Percentiles rank a stretch among this genome's conserved stretches.
Evolutionary conservation across 2,113 vertebrate species (phyloP).

Genomic region (Vicugna pacos): DNA sequence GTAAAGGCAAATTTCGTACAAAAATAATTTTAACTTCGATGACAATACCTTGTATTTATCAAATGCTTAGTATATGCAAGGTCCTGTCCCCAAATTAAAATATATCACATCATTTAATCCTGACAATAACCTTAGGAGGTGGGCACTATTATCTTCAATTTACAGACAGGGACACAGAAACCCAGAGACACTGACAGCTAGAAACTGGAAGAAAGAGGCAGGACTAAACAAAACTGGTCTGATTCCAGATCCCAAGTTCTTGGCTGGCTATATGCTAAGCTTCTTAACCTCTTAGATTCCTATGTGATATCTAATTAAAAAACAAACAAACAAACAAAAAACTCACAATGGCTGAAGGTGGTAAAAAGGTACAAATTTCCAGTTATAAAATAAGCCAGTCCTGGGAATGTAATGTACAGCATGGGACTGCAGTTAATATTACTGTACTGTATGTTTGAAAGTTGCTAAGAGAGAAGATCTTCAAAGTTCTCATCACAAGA

Average conservation of each 20-base stretch:
- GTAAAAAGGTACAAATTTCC: not conserved
- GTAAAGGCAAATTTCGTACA: conserved; percentile 1
- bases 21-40: conserved; percentile 29
- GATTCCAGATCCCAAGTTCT: not conserved
- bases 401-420: not conserved
- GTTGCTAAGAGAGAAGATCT: not conserved
- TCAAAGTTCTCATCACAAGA: not conserved
- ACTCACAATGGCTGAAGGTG: not conserved
- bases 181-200: not conserved
- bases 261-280: not conserved
- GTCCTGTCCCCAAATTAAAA: conserved; percentile 27
- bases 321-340: not conserved
- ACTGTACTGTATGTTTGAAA: not conserved
- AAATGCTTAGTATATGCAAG: not conserved
- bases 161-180: not conserved
- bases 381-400: not conserved
- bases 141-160: not conserved
- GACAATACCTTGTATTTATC: conserved; percentile 22
- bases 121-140: not conserved
- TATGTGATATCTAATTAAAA: not conserved
- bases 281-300: not conserved
- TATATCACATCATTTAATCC: not conserved
- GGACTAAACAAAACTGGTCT: not conserved
- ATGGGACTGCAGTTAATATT: not conserved
- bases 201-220: not conserved